These are phyloP conservation scores for Drosophila repletoides DNA, from an alignment of 1,140 invertebrate genomes.

Conservation along the genomic window DNA sequence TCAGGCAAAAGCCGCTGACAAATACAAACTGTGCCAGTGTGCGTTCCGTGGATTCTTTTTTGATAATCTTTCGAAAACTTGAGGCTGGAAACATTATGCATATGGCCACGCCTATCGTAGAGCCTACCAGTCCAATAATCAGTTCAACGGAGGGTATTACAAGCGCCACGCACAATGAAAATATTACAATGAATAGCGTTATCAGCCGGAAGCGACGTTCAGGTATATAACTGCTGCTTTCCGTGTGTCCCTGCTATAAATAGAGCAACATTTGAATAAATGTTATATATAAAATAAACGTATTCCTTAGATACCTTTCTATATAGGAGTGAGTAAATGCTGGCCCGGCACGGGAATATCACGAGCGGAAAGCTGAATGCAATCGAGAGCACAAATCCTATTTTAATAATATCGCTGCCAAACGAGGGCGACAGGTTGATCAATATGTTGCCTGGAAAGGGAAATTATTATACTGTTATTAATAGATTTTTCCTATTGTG, in stretches of 20 bases:
- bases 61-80: slow-evolving; percentile 88
- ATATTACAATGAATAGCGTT: slow-evolving; percentile 89
- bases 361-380: slow-evolving; percentile 98
- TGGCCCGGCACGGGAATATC: slow-evolving; percentile 97
- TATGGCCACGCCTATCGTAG: slow-evolving; percentile 96
- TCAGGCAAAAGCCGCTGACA: slow-evolving; percentile 89
- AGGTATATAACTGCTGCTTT: slow-evolving; percentile 85
- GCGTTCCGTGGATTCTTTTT: slow-evolving; percentile 89
- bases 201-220: slow-evolving; percentile 90
- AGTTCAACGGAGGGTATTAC: slow-evolving; percentile 95
- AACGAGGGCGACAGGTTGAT: slow-evolving; percentile 91
- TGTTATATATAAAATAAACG: not conserved
- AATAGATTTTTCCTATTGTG: too few relatives aligned
- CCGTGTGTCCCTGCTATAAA: slow-evolving; percentile 80
- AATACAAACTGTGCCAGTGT: slow-evolving; percentile 89
- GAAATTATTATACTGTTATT: too few relatives aligned
- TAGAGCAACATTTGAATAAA: not conserved
- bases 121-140: slow-evolving; percentile 95
- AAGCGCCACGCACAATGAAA: slow-evolving; percentile 90
- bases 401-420: slow-evolving; percentile 93
- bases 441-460: slow-evolving; percentile 91
- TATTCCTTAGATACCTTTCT: slow-evolving; percentile 89
- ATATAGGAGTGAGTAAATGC: slow-evolving; percentile 95
- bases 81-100: slow-evolving; percentile 95
- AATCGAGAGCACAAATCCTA: slow-evolving; percentile 96